phyloP scores from a whole-genome alignment of 2,888 invertebrate genomes.

The Caenorhabditis auriculariae region DNA sequence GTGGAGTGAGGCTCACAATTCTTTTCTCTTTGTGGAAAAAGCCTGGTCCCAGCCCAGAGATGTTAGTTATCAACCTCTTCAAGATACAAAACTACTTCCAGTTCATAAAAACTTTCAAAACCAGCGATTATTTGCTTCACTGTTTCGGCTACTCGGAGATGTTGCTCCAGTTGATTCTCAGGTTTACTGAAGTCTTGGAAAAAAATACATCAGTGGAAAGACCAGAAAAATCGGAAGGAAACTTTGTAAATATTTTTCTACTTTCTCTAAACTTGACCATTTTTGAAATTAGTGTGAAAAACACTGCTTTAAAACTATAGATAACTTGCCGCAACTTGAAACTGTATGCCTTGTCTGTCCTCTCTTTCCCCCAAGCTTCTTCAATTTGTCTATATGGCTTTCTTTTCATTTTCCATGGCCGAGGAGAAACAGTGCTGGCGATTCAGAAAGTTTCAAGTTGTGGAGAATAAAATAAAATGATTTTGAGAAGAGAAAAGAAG shows the following conservation, averaged over 20 bases:
- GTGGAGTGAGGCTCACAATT: constrained; percentile 45
- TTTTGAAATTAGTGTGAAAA: no score
- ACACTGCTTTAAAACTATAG: no score
- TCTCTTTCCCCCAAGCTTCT: no score
- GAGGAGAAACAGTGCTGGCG: neutral
- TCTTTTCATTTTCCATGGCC: no score
- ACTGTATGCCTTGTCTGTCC: no score
- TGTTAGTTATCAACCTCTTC: constrained; percentile 12
- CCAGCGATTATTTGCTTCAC: constrained; percentile 44
- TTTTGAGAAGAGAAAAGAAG: constrained; percentile 34
- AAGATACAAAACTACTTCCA: constrained; percentile 12
- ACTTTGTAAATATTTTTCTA: no score
- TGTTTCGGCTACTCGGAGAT: constrained; percentile 50
- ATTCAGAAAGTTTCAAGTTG: no score
- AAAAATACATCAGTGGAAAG: no score
- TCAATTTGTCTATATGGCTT: neutral
- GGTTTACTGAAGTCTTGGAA: no score
- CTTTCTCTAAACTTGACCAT: no score
- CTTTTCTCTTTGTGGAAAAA: constrained; percentile 46
- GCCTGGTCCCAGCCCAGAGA: constrained; percentile 51
- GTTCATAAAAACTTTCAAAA: constrained; percentile 49
- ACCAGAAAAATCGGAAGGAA: no score
- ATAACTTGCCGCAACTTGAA: no score
- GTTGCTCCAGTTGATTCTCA: constrained; percentile 43
- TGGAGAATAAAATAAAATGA: neutral